A percentile compares a stretch with the other conserved stretches of the same genome.
phyloP scores from a whole-genome alignment of 2,888 invertebrate species.

The Eupelmus urozonus region DNA sequence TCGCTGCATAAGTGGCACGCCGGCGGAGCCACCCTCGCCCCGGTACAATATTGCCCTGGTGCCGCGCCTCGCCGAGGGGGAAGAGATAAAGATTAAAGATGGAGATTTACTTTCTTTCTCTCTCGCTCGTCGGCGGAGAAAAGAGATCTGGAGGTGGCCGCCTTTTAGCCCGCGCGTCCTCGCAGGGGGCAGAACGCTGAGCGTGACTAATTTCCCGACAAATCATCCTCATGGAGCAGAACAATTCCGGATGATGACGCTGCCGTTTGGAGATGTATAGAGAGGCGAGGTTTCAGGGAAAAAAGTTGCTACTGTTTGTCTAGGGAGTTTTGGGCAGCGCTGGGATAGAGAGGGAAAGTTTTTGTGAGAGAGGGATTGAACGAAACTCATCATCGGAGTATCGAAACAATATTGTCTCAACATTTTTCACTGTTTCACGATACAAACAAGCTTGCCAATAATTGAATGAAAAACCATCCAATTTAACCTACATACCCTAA shows the following conservation, averaged over 20 bases:
- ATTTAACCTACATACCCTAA: too few species aligned
- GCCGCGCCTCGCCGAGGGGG: neutral
- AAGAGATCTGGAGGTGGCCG: neutral
- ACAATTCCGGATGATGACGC: neutral
- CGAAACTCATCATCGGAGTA: too few species aligned
- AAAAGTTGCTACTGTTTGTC: neutral
- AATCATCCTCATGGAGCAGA: conserved; percentile 14
- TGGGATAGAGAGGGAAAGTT: neutral
- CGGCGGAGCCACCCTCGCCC: neutral
- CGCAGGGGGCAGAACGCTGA: neutral
- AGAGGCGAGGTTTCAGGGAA: neutral
- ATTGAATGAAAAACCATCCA: too few species aligned
- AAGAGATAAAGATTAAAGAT: conserved; percentile 52
- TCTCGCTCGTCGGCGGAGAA: neutral
- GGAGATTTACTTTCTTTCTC: conserved; percentile 33
- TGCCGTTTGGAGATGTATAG: neutral
- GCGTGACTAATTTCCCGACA: conserved; percentile 50
- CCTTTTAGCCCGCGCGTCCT: too few species aligned
- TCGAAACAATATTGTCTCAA: too few species aligned
- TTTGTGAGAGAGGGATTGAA: too few species aligned
- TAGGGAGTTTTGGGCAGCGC: neutral
- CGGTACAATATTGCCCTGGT: conserved; percentile 15
- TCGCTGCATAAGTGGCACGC: conserved; percentile 46
- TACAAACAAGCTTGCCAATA: too few species aligned
- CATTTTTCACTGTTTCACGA: too few species aligned